Base-by-base conservation (phyloP, 2,797 vertebrate genomes). In the Pachyuromys duprasi region DNA sequence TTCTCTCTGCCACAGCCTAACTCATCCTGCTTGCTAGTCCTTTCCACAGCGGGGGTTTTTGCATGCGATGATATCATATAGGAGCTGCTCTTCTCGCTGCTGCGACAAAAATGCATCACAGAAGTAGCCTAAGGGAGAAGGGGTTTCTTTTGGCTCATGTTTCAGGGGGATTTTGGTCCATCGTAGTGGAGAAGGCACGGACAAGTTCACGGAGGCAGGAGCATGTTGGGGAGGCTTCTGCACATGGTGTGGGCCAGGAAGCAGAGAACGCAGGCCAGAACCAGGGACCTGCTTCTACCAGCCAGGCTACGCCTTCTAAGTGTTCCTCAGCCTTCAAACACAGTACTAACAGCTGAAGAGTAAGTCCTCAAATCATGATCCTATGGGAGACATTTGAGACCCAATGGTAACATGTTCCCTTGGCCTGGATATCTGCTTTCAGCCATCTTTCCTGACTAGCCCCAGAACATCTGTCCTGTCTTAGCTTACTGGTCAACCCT, bases 11-110 rank as follows among this genome's bases (percentile, higher is more conserved):
- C 1, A 1, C 24, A 45, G 72, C 24, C 24, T 75, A 6, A 39
- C 55, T 49, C 0, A 36, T 3, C 6, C n/a, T 62, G 8, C 36
- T 63, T 67, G 65, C 67, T 8, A 5, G 0, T 0, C 33, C 49
- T 24, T 3, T 39, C 45, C 55, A 72, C 20, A 33, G 20, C n/a
- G 0, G 28, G 20, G 49, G 76, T 20, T 83, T 82, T 91, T 39
- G 22, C 69, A n/a, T 14, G 26, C 13, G 60, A 49, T 3, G 31
- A 2, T 14, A 14, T 42, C 36, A 24, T 42, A 20, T 5, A 9
- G 12, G n/a, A 39, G 18, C 15, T 57, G 8, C 28, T 88, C 75
- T 75, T 33, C 17, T 88, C 36, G 20, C 33, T 55, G n/a, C 22
- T 70, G 8, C 26, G n/a, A 70, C n/a, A 69, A 57, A 70, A 88